These are phyloP conservation scores for Tauraco erythrolophus DNA, from an alignment of 2,113 vertebrate species.

Conservation along the genomic window DNA sequence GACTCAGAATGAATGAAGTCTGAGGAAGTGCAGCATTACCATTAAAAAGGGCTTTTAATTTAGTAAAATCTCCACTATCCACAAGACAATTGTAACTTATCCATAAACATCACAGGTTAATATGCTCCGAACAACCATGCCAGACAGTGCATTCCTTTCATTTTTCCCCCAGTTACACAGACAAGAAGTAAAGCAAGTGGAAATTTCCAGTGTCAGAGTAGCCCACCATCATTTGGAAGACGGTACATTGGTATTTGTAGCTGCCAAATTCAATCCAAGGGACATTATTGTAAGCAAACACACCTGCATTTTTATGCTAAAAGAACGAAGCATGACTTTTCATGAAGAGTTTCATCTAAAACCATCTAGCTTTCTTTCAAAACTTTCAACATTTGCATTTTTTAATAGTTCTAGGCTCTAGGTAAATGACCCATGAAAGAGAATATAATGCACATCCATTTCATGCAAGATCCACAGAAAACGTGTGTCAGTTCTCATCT, in stretches of 20 bases:
- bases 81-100: not conserved
- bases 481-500: not conserved
- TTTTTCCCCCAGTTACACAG: not conserved
- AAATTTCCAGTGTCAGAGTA: not conserved
- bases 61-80: not conserved
- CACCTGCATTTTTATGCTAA: fast-evolving
- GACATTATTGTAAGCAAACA: not conserved
- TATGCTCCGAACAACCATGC: not conserved
- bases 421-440: not conserved
- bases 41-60: not conserved
- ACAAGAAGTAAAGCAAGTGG: not conserved
- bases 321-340: not conserved
- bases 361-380: not conserved
- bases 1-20: not conserved
- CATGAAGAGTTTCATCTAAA: not conserved
- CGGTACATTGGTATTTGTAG: not conserved
- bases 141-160: not conserved
- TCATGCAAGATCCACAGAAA: not conserved
- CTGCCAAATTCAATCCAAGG: not conserved
- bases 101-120: not conserved
- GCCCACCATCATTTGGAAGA: not conserved
- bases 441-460: not conserved
- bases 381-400: not conserved
- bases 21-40: not conserved
- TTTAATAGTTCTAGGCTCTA: not conserved